A percentile compares a stretch with the other conserved stretches of the same genome.
Conservation (phyloP, 2,888 invertebrate genomes). For the Drosophila lutescens region DNA sequence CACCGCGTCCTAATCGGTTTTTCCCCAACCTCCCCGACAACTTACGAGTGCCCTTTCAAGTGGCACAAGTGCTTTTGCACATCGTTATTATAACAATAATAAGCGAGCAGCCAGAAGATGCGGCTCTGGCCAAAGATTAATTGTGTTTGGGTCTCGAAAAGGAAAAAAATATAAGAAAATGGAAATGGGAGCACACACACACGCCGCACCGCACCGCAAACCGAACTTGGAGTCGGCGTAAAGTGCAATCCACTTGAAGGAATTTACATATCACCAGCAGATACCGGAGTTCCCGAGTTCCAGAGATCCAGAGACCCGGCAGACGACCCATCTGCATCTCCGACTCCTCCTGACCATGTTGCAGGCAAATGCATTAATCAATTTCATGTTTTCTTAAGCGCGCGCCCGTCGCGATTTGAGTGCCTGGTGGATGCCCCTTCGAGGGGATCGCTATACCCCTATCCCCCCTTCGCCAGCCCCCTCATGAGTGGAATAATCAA, state of each 20-base stretch:
- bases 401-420: conserved; percentile 77
- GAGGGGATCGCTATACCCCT: neutral
- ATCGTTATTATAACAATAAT: conserved; percentile 84
- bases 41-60: conserved; percentile 64
- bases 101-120: conserved; percentile 59
- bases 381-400: conserved; percentile 81
- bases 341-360: conserved; percentile 55
- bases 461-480: conserved; percentile 29
- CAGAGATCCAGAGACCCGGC: neutral
- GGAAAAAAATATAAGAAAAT: conserved; percentile 28
- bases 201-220: conserved; percentile 25
- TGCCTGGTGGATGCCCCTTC: conserved; percentile 36
- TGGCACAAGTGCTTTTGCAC: conserved; percentile 83
- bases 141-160: conserved; percentile 68
- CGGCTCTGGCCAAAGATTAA: conserved; percentile 78
- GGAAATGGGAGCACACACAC: conserved; percentile 69
- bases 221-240: conserved; percentile 60
- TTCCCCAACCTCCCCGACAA: conserved; percentile 13
- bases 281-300: conserved; percentile 42
- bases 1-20: conserved; percentile 30
- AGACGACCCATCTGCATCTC: conserved; percentile 36
- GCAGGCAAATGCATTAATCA: conserved; percentile 80
- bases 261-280: conserved; percentile 80
- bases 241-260: conserved; percentile 80
- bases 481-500: conserved; percentile 82